A percentile compares a stretch with the other conserved stretches of the same genome.
These are phyloP conservation scores for Macrosiphum euphorbiae DNA, from an alignment of 2,888 invertebrate species.

Conservation along the genomic window DNA sequence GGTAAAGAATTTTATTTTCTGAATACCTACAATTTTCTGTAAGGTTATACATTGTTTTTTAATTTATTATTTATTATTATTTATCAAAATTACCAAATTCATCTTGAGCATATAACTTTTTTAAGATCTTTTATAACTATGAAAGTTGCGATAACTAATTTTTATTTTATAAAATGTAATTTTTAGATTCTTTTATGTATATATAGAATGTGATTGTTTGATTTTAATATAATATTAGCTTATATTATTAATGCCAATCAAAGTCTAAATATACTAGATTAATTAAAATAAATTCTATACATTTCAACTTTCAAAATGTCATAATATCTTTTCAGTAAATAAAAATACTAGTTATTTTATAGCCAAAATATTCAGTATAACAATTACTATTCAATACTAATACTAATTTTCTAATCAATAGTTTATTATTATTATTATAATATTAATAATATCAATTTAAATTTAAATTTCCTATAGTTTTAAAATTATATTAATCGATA, in stretches of 20 bases:
- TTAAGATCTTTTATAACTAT: background rate
- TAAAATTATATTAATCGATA: too few relatives aligned
- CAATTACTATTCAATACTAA: too few relatives aligned
- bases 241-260: background rate
- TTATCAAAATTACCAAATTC: background rate
- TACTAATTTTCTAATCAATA: too few relatives aligned
- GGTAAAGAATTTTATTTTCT: background rate
- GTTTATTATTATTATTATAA: too few relatives aligned
- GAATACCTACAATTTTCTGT: background rate
- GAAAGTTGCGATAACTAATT: background rate
- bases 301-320: too few relatives aligned
- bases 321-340: too few relatives aligned
- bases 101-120: background rate
- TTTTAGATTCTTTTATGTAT: background rate
- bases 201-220: background rate
- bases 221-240: background rate
- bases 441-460: too few relatives aligned
- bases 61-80: background rate
- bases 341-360: too few relatives aligned
- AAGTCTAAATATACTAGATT: background rate
- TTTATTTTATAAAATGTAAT: background rate
- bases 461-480: too few relatives aligned
- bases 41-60: background rate
- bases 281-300: background rate
- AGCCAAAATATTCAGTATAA: too few relatives aligned